phyloP scores from a whole-genome alignment of 2,113 vertebrate genomes.

The Nyctibius bracteatus region DNA sequence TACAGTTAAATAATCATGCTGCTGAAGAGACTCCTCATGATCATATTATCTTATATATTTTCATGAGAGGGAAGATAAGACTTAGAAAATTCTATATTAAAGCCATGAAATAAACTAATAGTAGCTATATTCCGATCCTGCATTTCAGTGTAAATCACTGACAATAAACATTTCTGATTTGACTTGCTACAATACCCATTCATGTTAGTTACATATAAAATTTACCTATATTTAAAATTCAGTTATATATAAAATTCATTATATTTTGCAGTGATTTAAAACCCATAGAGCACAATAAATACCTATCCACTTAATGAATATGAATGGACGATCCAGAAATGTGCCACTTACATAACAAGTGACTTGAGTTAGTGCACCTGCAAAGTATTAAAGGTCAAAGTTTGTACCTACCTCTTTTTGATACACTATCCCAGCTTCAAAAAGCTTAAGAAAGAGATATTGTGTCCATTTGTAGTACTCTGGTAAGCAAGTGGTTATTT shows the following conservation, averaged over 20 bases:
- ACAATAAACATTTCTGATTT: background rate
- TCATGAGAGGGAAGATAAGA: background rate
- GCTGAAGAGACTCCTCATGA: background rate
- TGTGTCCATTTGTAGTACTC: slow-evolving; percentile 98
- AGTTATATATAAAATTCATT: background rate
- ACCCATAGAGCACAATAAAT: background rate
- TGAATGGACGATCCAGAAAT: background rate
- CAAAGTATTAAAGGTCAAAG: background rate
- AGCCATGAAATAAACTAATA: background rate
- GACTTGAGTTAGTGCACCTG: background rate
- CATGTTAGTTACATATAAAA: background rate
- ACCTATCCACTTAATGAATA: background rate
- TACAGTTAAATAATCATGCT: background rate
- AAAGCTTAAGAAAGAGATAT: slow-evolving; percentile 91
- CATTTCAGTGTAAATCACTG: background rate
- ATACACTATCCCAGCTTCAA: slow-evolving; percentile 89
- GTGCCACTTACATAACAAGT: background rate
- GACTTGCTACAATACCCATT: background rate
- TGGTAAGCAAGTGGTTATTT: slow-evolving; percentile 90
- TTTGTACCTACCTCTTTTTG: slow-evolving; percentile 89
- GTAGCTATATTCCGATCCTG: background rate
- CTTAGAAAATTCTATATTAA: background rate
- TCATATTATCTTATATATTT: background rate
- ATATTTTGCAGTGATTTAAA: background rate
- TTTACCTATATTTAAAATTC: background rate